Evolutionary conservation across 1,140 invertebrate genomes (phyloP), one percentile per base, ranked within the genome.

Genomic region (Papilio glaucus): DNA sequence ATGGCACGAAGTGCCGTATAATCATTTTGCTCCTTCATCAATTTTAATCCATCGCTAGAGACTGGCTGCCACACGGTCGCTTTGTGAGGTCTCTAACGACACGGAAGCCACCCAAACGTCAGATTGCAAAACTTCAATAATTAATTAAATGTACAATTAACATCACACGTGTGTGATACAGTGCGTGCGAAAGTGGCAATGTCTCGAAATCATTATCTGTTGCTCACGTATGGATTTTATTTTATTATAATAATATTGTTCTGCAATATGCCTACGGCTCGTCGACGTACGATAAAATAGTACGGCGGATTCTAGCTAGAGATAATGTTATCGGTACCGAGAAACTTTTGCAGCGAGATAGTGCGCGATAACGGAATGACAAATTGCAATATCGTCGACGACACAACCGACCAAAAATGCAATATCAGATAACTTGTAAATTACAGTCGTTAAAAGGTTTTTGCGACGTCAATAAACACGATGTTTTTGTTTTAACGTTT

Each of bases 301-400:
- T 67, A 69, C 76, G 38, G 77, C 75, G 77, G 75, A 86, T 85
- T 84, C 85, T 81, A 81, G 77, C 72, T 73, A 85, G 49, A 83
- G 87, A 89, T 91, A 89, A 82, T 72, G 71, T 72, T 88, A 90
- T 89, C 89, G 73, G 60, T 89, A 84, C 87, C 75, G 76, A 84
- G 88, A 89, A 91, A 77, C 78, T 81, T 80, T 86, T 90, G 86
- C 85, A 87, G 71, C 70, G 76, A 80, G 89, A 90, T 89, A 90
- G 81, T 73, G 70, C 45, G 13, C 69, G 87, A 90, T 88, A 90
- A 89, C 72, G 68, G 75, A 84, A 85, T 83, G 82, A 85, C 84
- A 88, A 89, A 90, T 90, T 88, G 87, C 88, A 90, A 90, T 85
- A 84, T 80, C 73, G 73, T 62, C 73, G 60, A 80, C 78, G 78